phyloP scores from a whole-genome alignment of 2,113 vertebrate genomes.

The Malurus alboscapulatus region DNA sequence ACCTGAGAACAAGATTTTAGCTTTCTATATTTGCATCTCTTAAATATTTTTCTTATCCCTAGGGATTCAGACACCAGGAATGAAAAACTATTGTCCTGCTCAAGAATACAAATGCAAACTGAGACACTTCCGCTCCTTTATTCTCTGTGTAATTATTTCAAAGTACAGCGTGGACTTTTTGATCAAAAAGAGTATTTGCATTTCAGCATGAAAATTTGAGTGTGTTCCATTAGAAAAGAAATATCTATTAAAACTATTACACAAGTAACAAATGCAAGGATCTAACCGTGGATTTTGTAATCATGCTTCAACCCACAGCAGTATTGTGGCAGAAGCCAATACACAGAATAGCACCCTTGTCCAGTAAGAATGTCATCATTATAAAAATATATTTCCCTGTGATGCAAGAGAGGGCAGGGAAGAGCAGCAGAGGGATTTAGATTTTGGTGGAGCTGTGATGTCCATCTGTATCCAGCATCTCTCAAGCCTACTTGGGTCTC shows the following conservation, averaged over 20 bases:
- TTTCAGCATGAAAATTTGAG: neutral
- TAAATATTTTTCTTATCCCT: neutral
- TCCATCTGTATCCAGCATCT: neutral
- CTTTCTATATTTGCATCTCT: neutral
- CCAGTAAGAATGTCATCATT: neutral
- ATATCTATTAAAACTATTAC: neutral
- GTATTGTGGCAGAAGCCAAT: neutral
- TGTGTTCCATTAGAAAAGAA: neutral
- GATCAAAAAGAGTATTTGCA: neutral
- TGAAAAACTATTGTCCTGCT: neutral
- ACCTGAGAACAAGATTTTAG: neutral
- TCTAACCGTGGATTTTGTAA: neutral
- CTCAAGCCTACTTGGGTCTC: neutral
- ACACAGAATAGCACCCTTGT: neutral
- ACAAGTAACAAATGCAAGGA: neutral
- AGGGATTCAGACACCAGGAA: neutral
- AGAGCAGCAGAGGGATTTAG: neutral
- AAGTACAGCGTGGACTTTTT: neutral
- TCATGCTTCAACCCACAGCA: neutral
- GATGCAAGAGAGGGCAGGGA: neutral
- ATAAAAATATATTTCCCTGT: neutral
- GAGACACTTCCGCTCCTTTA: neutral
- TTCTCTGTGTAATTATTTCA: neutral
- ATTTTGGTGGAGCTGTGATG: neutral
- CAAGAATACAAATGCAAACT: neutral